phyloP scores from a whole-genome alignment of 1,140 invertebrate species.

The Spodoptera litura region DNA sequence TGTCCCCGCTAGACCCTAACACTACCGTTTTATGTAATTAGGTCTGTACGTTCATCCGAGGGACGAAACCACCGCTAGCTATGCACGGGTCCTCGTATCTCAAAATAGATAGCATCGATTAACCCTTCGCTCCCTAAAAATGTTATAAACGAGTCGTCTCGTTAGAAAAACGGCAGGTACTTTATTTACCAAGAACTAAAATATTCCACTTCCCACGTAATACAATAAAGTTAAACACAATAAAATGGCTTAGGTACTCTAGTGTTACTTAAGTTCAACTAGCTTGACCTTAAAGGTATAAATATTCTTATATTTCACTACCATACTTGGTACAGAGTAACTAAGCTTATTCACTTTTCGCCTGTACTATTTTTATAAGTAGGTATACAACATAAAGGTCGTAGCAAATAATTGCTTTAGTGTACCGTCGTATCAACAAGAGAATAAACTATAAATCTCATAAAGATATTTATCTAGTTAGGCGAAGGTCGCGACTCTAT shows the following conservation, averaged over 20 bases:
- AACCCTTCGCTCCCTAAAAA: background rate
- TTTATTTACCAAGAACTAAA: background rate
- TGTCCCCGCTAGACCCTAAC: background rate
- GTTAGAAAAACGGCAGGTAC: background rate
- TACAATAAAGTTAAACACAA: background rate
- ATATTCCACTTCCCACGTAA: no score
- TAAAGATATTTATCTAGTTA: conserved; percentile 37
- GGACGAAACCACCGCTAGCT: background rate
- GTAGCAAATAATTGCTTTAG: conserved; percentile 1
- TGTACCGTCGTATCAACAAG: background rate
- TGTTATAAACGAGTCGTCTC: background rate
- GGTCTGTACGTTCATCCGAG: background rate
- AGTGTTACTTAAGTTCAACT: background rate
- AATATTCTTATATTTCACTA: background rate
- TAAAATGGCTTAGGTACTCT: background rate
- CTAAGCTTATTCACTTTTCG: background rate
- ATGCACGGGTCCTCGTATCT: background rate
- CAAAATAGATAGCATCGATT: conserved; percentile 4
- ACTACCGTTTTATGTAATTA: conserved; percentile 2
- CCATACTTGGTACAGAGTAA: background rate
- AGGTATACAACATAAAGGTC: background rate
- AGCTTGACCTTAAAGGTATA: no score
- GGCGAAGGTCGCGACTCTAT: conserved; percentile 30
- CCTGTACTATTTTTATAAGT: background rate
- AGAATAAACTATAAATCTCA: conserved; percentile 27